These are phyloP conservation scores for Anolis carolinensis DNA, from an alignment of 2,113 vertebrate genomes.

Conservation along the genomic window DNA sequence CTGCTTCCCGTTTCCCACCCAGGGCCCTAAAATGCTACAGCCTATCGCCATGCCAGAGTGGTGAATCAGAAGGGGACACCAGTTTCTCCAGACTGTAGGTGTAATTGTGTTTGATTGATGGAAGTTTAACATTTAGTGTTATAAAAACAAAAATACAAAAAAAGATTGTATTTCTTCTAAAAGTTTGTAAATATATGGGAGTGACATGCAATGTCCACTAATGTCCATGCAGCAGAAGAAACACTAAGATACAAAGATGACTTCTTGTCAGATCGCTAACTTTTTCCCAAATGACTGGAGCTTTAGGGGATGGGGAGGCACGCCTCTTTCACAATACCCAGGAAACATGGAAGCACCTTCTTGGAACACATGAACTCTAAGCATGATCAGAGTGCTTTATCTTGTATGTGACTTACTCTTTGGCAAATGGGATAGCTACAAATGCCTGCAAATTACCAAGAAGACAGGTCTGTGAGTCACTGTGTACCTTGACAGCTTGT, in stretches of 20 bases:
- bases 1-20: background rate
- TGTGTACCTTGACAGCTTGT: conserved; percentile 45
- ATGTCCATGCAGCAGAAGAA: conserved; percentile 66
- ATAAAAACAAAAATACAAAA: conserved; percentile 63
- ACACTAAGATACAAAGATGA: conserved; percentile 62
- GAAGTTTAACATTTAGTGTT: conserved; percentile 71
- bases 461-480: conserved; percentile 47
- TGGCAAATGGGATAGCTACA: conserved; percentile 60
- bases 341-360: conserved; percentile 22
- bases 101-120: conserved; percentile 71
- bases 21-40: conserved; percentile 10
- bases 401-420: conserved; percentile 64
- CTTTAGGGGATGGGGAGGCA: conserved; percentile 47
- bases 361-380: conserved; percentile 39
- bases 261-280: conserved; percentile 66
- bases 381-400: conserved; percentile 47
- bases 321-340: conserved; percentile 50
- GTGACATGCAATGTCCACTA: conserved; percentile 68
- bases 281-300: conserved; percentile 32
- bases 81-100: conserved; percentile 67
- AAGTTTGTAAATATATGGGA: conserved; percentile 72
- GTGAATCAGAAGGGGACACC: conserved; percentile 64
- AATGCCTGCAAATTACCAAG: conserved; percentile 50
- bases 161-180: conserved; percentile 66
- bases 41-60: conserved; percentile 47